These are phyloP conservation scores for Eurosta solidaginis DNA, from an alignment of 1,140 invertebrate genomes.

Conservation along the genomic window DNA sequence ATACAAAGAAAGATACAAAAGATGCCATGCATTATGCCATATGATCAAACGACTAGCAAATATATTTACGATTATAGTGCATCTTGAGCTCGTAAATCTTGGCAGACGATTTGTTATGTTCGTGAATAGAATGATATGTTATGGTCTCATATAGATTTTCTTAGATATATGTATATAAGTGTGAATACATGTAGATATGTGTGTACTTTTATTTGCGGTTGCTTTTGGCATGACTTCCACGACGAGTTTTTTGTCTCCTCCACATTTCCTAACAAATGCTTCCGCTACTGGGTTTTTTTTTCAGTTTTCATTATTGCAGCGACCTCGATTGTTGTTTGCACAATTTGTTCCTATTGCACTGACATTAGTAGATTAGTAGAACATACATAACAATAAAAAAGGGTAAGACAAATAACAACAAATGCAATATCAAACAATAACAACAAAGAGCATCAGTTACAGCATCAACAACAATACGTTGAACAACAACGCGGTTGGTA, in stretches of 20 bases:
- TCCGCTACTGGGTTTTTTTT: background rate
- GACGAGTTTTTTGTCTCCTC: constrained; percentile 7
- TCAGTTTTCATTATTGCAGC: background rate
- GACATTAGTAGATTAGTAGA: constrained; percentile 26
- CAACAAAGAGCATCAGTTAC: background rate
- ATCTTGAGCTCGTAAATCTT: constrained; percentile 18
- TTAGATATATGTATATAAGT: too few species aligned
- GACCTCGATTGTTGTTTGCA: constrained; percentile 11
- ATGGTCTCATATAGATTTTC: background rate
- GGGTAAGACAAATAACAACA: background rate
- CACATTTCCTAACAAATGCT: constrained; percentile 10
- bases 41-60: too few species aligned
- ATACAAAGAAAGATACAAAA: background rate
- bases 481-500: background rate
- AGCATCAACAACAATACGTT: background rate
- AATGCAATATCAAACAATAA: background rate
- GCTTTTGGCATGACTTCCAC: background rate
- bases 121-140: background rate
- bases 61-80: background rate
- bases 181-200: too few species aligned
- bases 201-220: background rate
- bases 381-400: background rate
- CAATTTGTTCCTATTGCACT: constrained; percentile 23
- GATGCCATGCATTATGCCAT: background rate
- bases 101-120: background rate